Percentiles rank a stretch among this genome's conserved stretches.
Evolutionary conservation across 2,113 vertebrate species (phyloP).

Genomic region (Galemys pyrenaicus): DNA sequence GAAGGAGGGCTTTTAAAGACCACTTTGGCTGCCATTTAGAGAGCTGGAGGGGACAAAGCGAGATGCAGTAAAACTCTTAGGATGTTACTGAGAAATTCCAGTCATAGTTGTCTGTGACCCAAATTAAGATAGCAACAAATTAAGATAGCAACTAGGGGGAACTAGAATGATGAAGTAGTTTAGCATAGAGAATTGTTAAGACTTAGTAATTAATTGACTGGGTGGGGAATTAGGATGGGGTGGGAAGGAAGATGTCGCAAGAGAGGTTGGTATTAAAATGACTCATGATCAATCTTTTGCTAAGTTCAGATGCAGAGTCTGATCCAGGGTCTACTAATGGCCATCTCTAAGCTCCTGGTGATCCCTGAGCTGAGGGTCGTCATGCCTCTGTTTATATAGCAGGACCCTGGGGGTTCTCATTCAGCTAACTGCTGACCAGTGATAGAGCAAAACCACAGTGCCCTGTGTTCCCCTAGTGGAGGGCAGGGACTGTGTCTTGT

Average conservation of each 20-base stretch:
- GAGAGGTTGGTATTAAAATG: neutral
- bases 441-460: neutral
- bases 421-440: neutral
- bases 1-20: neutral
- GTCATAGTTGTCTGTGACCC: too few relatives aligned
- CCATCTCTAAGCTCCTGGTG: neutral
- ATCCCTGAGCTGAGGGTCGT: rapidly evolving
- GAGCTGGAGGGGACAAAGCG: neutral
- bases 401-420: neutral
- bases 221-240: neutral
- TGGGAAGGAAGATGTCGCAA: too few relatives aligned
- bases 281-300: neutral
- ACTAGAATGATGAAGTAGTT: neutral
- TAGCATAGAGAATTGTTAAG: neutral
- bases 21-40: neutral
- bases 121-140: neutral
- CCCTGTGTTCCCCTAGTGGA: neutral
- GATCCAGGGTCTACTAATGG: neutral
- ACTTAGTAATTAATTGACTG: neutral
- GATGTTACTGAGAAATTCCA: neutral
- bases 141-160: neutral
- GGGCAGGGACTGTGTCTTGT: neutral
- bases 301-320: neutral
- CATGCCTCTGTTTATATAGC: neutral
- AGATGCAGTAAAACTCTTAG: neutral